Conservation (phyloP, 64 coral and sea anemone species). For the Actinia tenebrosa region DNA sequence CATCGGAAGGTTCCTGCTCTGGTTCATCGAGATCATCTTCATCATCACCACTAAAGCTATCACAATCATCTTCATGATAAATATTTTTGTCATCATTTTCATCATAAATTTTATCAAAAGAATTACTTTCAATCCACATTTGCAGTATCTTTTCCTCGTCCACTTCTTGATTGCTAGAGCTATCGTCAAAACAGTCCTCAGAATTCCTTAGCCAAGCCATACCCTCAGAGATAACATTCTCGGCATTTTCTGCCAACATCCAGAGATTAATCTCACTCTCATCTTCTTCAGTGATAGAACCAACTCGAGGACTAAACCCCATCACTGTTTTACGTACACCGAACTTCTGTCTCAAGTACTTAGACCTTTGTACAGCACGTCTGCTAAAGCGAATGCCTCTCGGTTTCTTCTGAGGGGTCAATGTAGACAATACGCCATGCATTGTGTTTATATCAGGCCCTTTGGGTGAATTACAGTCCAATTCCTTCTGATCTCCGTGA, state of each 20-base stretch:
- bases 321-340: slow-evolving; percentile 20
- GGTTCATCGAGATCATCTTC: not conserved
- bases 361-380: slow-evolving; percentile 1
- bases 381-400: slow-evolving; percentile 12
- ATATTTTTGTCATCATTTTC: not conserved
- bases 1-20: no score
- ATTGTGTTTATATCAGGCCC: not conserved
- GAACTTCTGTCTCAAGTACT: slow-evolving; percentile 13
- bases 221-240: slow-evolving; percentile 4
- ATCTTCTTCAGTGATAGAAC: slow-evolving; percentile 13
- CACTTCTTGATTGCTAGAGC: not conserved
- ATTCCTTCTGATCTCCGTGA: not conserved
- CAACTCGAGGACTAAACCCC: slow-evolving; percentile 16
- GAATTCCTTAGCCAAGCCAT: not conserved
- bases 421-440: not conserved
- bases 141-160: not conserved
- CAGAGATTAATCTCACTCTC: slow-evolving; percentile 15
- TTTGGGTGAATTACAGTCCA: not conserved
- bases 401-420: not conserved
- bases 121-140: slow-evolving; percentile 19
- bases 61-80: no score
- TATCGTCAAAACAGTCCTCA: not conserved
- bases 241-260: slow-evolving; percentile 22
- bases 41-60: not conserved
- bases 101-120: not conserved